These are phyloP conservation scores for Meandrusa payeni DNA, from an alignment of 2,888 invertebrate genomes.

Conservation along the genomic window DNA sequence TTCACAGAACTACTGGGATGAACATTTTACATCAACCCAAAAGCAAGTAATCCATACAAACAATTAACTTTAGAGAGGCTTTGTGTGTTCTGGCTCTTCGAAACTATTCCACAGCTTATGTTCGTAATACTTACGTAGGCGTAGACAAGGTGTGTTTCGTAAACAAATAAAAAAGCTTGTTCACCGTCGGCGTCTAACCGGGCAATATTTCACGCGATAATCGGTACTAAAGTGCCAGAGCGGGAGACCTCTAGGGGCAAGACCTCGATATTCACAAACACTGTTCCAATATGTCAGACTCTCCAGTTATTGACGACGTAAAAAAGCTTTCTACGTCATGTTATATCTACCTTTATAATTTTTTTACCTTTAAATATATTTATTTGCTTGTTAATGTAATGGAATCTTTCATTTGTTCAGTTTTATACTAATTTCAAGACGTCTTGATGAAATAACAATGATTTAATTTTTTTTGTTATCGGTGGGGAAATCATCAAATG, in stretches of 20 bases:
- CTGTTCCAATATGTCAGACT: neutral
- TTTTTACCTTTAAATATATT: no score
- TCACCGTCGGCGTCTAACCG: neutral
- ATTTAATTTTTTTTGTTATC: no score
- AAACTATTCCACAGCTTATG: constrained; percentile 2
- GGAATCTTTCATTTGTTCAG: no score
- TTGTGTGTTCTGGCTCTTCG: neutral
- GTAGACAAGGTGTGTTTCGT: constrained; percentile 4
- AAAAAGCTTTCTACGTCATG: no score
- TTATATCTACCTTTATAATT: no score
- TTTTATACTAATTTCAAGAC: no score
- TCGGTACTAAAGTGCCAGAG: neutral
- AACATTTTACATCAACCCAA: no score
- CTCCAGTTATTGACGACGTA: no score
- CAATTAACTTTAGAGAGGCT: constrained; percentile 7
- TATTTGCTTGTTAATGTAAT: no score
- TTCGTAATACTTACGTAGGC: constrained; percentile 6
- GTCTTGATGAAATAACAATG: no score
- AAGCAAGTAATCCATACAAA: constrained; percentile 3
- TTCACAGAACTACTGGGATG: no score
- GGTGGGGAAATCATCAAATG: no score
- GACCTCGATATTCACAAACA: constrained; percentile 8
- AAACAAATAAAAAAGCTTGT: constrained; percentile 19
- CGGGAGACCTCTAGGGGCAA: constrained; percentile 1
- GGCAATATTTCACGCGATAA: constrained; percentile 18